Percentiles rank a stretch among this genome's conserved stretches.
These are phyloP conservation scores for Chaetops frenatus DNA, from an alignment of 2,113 vertebrate genomes.

Conservation along the genomic window DNA sequence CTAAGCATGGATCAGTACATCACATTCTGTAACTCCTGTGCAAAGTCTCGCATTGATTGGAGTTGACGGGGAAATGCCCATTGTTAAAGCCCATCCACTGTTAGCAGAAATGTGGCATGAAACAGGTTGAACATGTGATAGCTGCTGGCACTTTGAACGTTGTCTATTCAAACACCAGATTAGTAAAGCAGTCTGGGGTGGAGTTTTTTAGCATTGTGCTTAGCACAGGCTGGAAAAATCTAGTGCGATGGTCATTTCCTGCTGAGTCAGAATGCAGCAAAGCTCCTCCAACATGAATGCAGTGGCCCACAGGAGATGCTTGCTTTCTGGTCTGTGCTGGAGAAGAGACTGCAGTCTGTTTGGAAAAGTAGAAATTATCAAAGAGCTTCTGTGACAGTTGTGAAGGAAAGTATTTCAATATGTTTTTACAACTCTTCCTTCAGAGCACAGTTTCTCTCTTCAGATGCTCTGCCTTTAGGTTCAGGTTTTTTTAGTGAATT, in stretches of 20 bases:
- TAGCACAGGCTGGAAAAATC: slow-evolving; percentile 26
- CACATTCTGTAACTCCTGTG: neutral
- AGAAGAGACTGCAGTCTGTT: neutral
- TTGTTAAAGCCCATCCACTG: slow-evolving; percentile 37
- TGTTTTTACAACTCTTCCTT: neutral
- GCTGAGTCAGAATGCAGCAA: slow-evolving; percentile 35
- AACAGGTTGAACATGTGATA: neutral
- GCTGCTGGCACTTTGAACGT: neutral
- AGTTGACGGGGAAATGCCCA: slow-evolving; percentile 27
- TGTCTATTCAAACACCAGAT: slow-evolving; percentile 29
- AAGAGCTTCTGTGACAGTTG: neutral
- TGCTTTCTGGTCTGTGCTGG: neutral
- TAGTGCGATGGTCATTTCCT: neutral
- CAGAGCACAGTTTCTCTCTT: neutral
- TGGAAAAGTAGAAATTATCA: slow-evolving; percentile 6
- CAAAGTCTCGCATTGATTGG: neutral
- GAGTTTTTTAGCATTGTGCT: neutral
- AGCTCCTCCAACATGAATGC: neutral
- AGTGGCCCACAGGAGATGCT: neutral
- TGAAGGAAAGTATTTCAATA: slow-evolving; percentile 28
- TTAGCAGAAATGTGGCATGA: slow-evolving; percentile 10
- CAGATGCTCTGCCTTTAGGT: neutral
- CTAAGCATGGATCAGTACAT: neutral
- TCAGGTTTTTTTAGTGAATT: neutral
- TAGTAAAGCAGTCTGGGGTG: neutral